A percentile compares a stretch with the other conserved stretches of the same genome.
Evolutionary conservation across 2,113 vertebrate species (phyloP).

Genomic region (Aegithalos caudatus): DNA sequence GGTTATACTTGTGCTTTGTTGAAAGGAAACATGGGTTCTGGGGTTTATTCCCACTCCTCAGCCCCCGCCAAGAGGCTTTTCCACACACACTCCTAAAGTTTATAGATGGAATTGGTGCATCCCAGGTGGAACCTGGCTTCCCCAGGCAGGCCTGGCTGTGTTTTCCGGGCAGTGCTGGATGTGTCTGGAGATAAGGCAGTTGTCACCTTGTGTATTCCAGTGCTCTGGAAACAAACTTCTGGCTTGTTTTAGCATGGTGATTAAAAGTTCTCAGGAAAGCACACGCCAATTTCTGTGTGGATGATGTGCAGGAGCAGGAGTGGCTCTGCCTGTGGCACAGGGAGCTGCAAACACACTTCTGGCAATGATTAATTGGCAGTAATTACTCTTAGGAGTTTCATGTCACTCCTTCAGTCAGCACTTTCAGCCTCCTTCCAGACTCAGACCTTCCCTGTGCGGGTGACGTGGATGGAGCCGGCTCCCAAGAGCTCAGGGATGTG

Average conservation of each 20-base stretch:
- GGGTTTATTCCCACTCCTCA: neutral
- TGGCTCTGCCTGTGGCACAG: neutral
- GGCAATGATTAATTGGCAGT: neutral
- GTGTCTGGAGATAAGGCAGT: neutral
- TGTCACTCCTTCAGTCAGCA: neutral
- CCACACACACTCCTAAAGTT: neutral
- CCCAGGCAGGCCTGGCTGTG: no score
- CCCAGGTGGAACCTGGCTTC: fast-evolving
- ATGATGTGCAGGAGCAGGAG: neutral
- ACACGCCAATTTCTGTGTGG: fast-evolving
- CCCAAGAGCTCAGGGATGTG: neutral
- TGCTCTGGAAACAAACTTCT: neutral
- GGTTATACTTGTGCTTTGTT: neutral
- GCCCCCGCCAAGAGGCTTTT: neutral
- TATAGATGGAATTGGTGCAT: neutral
- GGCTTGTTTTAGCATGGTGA: fast-evolving
- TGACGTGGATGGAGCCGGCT: fast-evolving
- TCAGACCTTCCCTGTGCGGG: neutral
- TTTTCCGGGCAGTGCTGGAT: neutral
- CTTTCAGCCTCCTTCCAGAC: neutral
- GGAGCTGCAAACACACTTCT: neutral
- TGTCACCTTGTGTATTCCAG: fast-evolving
- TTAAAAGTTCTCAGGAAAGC: neutral
- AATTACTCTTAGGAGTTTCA: neutral
- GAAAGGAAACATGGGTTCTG: fast-evolving